These are phyloP conservation scores for Lampris incognitus DNA, from an alignment of 2,113 vertebrate genomes.

Conservation along the genomic window DNA sequence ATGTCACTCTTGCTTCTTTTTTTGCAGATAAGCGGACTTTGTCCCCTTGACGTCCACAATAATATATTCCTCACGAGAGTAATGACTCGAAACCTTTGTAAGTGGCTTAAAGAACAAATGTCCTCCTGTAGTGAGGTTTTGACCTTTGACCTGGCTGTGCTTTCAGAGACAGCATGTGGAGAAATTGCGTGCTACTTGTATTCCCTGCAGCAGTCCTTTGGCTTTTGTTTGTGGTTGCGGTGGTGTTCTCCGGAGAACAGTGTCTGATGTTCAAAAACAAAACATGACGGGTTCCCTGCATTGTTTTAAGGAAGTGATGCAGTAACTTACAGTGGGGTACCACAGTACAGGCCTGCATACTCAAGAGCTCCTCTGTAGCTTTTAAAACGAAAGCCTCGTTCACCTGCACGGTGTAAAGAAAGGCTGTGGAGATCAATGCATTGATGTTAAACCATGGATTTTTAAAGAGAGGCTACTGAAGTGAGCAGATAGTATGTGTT, in stretches of 20 bases:
- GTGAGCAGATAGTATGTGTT: neutral
- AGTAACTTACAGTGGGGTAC: too few species aligned
- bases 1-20: conserved; percentile 14
- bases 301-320: too few species aligned
- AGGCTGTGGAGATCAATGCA: too few species aligned
- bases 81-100: neutral
- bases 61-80: neutral
- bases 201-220: neutral
- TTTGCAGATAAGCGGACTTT: neutral
- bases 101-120: neutral
- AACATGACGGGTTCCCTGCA: too few species aligned
- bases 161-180: neutral
- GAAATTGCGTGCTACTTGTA: too few species aligned
- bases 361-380: too few species aligned
- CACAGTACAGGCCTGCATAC: too few species aligned
- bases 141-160: too few species aligned
- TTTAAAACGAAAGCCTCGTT: too few species aligned
- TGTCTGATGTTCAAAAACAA: neutral
- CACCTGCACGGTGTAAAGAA: too few species aligned
- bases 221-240: neutral
- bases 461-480: neutral
- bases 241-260: neutral
- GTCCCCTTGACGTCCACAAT: neutral
- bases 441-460: too few species aligned
- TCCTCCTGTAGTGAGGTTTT: neutral